These are phyloP conservation scores for Australoheros facetus DNA, from an alignment of 2,797 vertebrate species.

Conservation along the genomic window DNA sequence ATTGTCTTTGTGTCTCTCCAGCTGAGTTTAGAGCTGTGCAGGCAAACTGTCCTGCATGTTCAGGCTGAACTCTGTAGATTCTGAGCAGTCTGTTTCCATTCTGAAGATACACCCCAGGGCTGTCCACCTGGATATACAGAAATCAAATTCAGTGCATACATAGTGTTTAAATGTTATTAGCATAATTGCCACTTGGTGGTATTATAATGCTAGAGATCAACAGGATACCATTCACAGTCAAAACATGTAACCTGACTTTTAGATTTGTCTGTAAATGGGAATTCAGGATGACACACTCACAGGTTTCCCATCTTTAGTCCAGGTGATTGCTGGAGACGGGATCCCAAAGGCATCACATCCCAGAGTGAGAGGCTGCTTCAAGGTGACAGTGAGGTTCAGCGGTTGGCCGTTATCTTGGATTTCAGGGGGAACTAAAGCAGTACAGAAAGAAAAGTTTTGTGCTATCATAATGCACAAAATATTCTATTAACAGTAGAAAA, in stretches of 20 bases:
- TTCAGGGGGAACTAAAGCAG: slow-evolving; percentile 83
- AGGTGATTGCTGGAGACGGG: slow-evolving; percentile 83
- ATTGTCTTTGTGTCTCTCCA: slow-evolving; percentile 77
- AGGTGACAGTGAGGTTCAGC: slow-evolving; percentile 82
- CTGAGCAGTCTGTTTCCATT: slow-evolving; percentile 81
- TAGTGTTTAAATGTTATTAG: slow-evolving; percentile 20
- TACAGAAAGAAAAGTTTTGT: slow-evolving; percentile 9
- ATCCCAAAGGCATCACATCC: slow-evolving; percentile 85
- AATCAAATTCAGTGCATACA: neutral
- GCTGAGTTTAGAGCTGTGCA: slow-evolving; percentile 85
- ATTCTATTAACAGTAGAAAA: neutral
- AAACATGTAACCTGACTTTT: slow-evolving; percentile 1
- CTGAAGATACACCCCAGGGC: slow-evolving; percentile 76
- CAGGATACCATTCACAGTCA: neutral
- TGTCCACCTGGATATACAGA: slow-evolving; percentile 68
- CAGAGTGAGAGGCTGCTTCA: slow-evolving; percentile 85
- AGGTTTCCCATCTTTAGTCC: slow-evolving; percentile 84
- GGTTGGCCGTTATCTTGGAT: slow-evolving; percentile 81
- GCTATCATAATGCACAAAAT: neutral
- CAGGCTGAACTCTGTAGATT: slow-evolving; percentile 81
- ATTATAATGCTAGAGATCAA: slow-evolving; percentile 49
- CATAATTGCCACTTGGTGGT: slow-evolving; percentile 69
- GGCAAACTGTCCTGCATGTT: slow-evolving; percentile 84
- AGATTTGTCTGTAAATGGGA: neutral
- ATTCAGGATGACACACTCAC: slow-evolving; percentile 71